These are phyloP conservation scores for Himalopsyche anomala DNA, from an alignment of 2,888 invertebrate species.

Conservation along the genomic window DNA sequence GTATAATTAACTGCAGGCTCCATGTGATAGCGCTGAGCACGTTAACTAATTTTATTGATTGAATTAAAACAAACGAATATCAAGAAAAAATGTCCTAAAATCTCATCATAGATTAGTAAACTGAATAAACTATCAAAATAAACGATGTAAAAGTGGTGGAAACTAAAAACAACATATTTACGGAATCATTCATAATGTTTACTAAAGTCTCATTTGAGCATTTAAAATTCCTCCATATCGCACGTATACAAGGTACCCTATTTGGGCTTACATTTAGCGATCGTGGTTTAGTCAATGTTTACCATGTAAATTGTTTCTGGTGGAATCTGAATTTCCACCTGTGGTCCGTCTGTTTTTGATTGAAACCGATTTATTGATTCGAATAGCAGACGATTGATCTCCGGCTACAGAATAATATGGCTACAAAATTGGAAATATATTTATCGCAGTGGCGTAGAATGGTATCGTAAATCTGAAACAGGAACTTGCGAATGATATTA, in stretches of 20 bases:
- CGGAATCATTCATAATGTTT: no score
- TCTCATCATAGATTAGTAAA: no score
- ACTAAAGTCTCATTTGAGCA: no score
- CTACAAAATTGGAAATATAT: constrained; percentile 5
- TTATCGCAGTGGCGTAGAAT: background rate
- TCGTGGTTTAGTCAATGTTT: background rate
- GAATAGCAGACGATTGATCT: constrained; percentile 11
- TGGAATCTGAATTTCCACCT: constrained; percentile 31
- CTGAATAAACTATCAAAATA: no score
- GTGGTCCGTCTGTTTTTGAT: constrained; percentile 32
- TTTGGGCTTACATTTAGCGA: background rate
- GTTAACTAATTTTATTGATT: no score
- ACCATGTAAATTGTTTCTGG: constrained; percentile 33
- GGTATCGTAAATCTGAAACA: background rate
- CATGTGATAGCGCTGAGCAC: no score
- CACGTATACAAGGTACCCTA: background rate
- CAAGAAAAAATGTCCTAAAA: no score
- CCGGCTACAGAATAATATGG: constrained; percentile 10
- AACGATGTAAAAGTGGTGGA: no score
- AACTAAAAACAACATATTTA: no score
- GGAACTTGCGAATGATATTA: no score
- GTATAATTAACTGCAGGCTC: no score
- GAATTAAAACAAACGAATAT: no score
- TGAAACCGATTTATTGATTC: constrained; percentile 33
- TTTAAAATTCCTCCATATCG: background rate